These are phyloP conservation scores for Mormyrus lacerda DNA, from an alignment of 2,113 vertebrate species.

Conservation along the genomic window DNA sequence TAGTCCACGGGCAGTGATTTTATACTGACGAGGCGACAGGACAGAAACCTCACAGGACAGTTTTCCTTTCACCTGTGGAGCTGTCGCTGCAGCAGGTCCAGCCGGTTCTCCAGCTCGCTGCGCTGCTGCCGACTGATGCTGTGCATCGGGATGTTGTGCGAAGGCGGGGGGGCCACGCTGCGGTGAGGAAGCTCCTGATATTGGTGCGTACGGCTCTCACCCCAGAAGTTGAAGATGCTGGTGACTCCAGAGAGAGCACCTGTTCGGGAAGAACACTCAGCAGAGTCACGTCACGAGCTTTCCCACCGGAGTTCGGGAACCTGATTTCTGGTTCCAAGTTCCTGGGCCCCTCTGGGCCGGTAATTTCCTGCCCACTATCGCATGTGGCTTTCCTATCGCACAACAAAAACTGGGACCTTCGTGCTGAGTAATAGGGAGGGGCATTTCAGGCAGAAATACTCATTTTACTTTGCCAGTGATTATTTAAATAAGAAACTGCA, in stretches of 20 bases:
- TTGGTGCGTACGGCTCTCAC: conserved; percentile 56
- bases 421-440: neutral
- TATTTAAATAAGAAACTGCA: neutral
- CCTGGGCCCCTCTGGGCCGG: neutral
- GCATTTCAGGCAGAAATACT: neutral
- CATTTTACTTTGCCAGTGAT: neutral
- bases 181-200: conserved; percentile 69
- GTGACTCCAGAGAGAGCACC: conserved; percentile 69
- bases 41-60: neutral
- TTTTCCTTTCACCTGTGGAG: conserved; percentile 59
- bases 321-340: neutral
- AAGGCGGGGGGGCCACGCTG: conserved; percentile 41
- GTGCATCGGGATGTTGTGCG: conserved; percentile 45
- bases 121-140: conserved; percentile 45
- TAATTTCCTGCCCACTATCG: neutral
- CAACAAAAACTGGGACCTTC: neutral
- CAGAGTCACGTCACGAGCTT: neutral
- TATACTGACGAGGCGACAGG: neutral
- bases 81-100: conserved; percentile 71
- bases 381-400: neutral
- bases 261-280: conserved; percentile 24
- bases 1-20: neutral
- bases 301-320: neutral
- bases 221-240: conserved; percentile 77
- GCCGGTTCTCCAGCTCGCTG: conserved; percentile 58